Conservation (phyloP, 2,113 vertebrate species). For the Deroptyus accipitrinus region DNA sequence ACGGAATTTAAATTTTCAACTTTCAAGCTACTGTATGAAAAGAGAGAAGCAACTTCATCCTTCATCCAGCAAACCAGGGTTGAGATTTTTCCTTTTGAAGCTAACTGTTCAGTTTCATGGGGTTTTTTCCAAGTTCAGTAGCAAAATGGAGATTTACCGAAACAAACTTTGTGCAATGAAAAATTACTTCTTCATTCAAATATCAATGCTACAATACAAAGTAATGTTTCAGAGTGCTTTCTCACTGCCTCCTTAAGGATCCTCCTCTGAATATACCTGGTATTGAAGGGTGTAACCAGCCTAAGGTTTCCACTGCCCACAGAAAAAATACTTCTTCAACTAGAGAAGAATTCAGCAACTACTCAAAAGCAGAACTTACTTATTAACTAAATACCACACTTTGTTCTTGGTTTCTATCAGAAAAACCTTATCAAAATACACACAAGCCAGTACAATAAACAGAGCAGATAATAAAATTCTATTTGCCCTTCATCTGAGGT, state of each 20-base stretch:
- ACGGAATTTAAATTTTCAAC: neutral
- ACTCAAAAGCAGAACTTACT: constrained; percentile 13
- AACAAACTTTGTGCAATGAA: neutral
- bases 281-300: neutral
- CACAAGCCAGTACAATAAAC: constrained; percentile 7
- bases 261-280: neutral
- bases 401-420: constrained; percentile 27
- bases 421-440: constrained; percentile 34
- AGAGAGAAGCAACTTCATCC: neutral
- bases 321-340: neutral
- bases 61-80: neutral
- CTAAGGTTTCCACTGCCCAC: neutral
- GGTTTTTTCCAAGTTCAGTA: neutral
- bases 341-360: neutral
- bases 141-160: neutral
- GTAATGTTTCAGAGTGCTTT: neutral
- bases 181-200: neutral
- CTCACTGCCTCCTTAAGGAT: neutral
- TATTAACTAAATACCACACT: constrained; percentile 38
- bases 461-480: neutral
- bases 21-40: neutral
- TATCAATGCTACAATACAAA: neutral
- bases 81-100: neutral
- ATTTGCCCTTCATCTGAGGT: neutral
- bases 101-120: neutral